These are phyloP conservation scores for Acholoe squamosa DNA, from an alignment of 2,888 invertebrate species.

Conservation along the genomic window DNA sequence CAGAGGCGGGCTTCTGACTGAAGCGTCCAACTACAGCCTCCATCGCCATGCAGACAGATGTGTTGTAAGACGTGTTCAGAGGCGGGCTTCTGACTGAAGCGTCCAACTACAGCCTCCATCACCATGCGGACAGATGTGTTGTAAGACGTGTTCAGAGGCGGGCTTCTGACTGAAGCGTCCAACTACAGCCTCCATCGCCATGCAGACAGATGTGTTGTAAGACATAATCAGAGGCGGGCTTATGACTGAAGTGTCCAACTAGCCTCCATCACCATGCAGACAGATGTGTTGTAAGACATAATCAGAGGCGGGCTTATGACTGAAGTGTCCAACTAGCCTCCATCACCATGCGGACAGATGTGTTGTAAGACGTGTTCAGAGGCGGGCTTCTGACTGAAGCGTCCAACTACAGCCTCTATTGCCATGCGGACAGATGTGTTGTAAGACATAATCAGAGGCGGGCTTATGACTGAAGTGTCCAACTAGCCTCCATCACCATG, in stretches of 20 bases:
- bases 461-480: constrained; percentile 44
- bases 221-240: constrained; percentile 58
- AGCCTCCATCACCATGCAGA: background rate
- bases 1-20: constrained; percentile 65
- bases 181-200: background rate
- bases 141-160: constrained; percentile 61
- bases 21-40: background rate
- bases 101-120: background rate
- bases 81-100: background rate
- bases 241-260: background rate
- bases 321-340: too few relatives aligned
- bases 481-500: too few relatives aligned
- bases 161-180: background rate
- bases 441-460: constrained; percentile 75
- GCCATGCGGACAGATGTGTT: constrained; percentile 80
- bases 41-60: background rate
- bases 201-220: background rate
- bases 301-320: background rate
- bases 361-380: constrained; percentile 79
- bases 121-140: background rate
- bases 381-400: constrained; percentile 63
- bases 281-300: background rate
- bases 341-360: too few relatives aligned
- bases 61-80: constrained; percentile 60
- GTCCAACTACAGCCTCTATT: too few relatives aligned